Percentiles rank a stretch among this genome's conserved stretches.
Conservation (phyloP, 2,888 invertebrate species). For the Platerodrilus igneus region DNA sequence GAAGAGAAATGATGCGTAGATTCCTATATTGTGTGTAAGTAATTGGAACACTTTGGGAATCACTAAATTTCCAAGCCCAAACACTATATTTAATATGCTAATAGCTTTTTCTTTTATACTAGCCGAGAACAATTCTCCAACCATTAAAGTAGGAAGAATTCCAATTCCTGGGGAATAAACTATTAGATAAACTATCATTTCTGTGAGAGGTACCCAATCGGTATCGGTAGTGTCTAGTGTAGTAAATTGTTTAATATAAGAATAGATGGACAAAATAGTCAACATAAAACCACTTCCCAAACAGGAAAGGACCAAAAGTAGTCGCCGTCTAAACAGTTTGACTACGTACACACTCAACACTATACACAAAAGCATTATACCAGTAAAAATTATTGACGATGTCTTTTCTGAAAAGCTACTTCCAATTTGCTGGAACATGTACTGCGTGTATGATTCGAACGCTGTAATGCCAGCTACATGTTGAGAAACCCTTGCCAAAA, state of each 20-base stretch:
- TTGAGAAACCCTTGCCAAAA: slow-evolving; percentile 36
- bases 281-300: slow-evolving; percentile 28
- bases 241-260: slow-evolving; percentile 28
- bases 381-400: slow-evolving; percentile 34
- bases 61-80: slow-evolving; percentile 13
- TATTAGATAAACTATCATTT: slow-evolving; percentile 27
- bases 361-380: slow-evolving; percentile 17
- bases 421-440: slow-evolving; percentile 38
- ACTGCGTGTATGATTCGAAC: slow-evolving; percentile 36
- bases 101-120: slow-evolving; percentile 37
- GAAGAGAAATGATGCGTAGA: slow-evolving; percentile 34
- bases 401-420: slow-evolving; percentile 31
- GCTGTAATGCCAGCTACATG: slow-evolving; percentile 37
- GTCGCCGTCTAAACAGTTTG: slow-evolving; percentile 33
- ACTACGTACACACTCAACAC: slow-evolving; percentile 24
- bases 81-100: slow-evolving; percentile 29
- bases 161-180: slow-evolving; percentile 22
- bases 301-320: slow-evolving; percentile 30
- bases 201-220: slow-evolving; percentile 34
- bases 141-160: slow-evolving; percentile 30
- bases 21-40: slow-evolving; percentile 31
- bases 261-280: slow-evolving; percentile 30
- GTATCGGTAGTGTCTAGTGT: slow-evolving; percentile 23
- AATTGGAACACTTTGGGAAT: slow-evolving; percentile 38
- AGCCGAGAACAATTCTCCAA: slow-evolving; percentile 38